phyloP scores from a whole-genome alignment of 2,888 invertebrate species.

The Epirrhoe alternata region DNA sequence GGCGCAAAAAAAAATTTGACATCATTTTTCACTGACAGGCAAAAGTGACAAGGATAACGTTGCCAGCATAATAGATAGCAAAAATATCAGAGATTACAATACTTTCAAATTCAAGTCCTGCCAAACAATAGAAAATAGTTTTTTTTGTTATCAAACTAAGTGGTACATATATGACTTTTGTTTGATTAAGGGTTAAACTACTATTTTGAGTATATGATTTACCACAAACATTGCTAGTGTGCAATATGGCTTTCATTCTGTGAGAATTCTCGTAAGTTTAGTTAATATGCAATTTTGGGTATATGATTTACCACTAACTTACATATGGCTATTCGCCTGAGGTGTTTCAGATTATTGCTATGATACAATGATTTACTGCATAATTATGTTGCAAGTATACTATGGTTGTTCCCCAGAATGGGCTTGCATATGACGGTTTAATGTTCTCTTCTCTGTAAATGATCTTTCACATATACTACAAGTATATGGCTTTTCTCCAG shows the following conservation, averaged over 20 bases:
- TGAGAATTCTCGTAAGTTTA: conserved; percentile 26
- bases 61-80: too few relatives aligned
- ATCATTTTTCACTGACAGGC: too few relatives aligned
- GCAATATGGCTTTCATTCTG: conserved; percentile 27
- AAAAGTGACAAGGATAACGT: too few relatives aligned
- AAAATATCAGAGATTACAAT: too few relatives aligned
- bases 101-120: too few relatives aligned
- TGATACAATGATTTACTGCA: conserved; percentile 26
- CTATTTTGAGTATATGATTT: conserved; percentile 25
- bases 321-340: conserved; percentile 26
- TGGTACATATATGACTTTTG: too few relatives aligned
- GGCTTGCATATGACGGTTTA: conserved; percentile 24
- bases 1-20: too few relatives aligned
- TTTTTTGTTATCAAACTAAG: too few relatives aligned
- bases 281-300: conserved; percentile 24
- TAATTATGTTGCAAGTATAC: conserved; percentile 18
- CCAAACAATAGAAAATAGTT: too few relatives aligned
- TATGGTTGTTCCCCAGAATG: conserved; percentile 25
- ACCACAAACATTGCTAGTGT: conserved; percentile 23
- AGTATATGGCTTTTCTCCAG: conserved; percentile 26
- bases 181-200: too few relatives aligned
- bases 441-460: conserved; percentile 21
- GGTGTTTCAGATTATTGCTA: conserved; percentile 20
- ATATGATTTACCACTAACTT: conserved; percentile 27
- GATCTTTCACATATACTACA: conserved; percentile 25